phyloP scores from a whole-genome alignment of 2,888 invertebrate species.

The Drosophila dives region DNA sequence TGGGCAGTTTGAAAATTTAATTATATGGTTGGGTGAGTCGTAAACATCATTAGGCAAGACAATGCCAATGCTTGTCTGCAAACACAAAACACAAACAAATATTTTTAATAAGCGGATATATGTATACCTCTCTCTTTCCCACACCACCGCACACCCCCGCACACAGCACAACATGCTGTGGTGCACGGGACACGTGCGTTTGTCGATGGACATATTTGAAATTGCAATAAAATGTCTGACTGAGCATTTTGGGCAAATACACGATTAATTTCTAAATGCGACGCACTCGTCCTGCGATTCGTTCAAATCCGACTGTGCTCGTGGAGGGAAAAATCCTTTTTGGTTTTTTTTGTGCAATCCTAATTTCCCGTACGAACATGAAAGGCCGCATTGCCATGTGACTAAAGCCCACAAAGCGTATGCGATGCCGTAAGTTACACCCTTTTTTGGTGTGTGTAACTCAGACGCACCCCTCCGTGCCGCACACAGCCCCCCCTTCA shows the following conservation, averaged over 20 bases:
- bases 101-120: conserved; percentile 73
- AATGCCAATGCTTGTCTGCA: conserved; percentile 54
- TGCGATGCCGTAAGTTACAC: conserved; percentile 36
- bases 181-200: conserved; percentile 53
- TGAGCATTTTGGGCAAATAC: conserved; percentile 65
- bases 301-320: conserved; percentile 13
- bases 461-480: conserved; percentile 39
- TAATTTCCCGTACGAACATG: conserved; percentile 71
- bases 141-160: background rate
- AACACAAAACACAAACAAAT: conserved; percentile 57
- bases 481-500: conserved; percentile 7
- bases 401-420: conserved; percentile 24
- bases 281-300: background rate
- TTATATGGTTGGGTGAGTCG: conserved; percentile 64
- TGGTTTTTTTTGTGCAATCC: conserved; percentile 53
- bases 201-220: conserved; percentile 56
- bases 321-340: conserved; percentile 66
- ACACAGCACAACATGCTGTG: background rate
- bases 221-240: conserved; percentile 78
- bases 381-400: conserved; percentile 53
- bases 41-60: conserved; percentile 63
- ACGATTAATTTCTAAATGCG: conserved; percentile 70
- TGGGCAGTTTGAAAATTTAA: conserved; percentile 61
- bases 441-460: conserved; percentile 15
- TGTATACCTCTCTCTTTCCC: background rate